phyloP scores from a whole-genome alignment of 2,888 invertebrate species.

The Thecophora atra region DNA sequence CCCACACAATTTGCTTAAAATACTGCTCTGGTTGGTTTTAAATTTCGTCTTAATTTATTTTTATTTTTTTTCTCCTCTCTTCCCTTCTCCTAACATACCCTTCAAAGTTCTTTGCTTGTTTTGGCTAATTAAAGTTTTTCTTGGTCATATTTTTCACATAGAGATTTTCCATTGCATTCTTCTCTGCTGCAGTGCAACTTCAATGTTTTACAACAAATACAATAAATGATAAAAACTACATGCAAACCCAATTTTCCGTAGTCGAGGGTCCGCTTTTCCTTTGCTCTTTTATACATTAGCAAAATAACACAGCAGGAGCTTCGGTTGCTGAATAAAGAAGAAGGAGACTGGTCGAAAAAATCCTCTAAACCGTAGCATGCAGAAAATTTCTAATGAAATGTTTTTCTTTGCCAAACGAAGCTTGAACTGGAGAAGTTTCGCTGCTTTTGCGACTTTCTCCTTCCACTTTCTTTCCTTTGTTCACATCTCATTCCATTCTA shows the following conservation, averaged over 20 bases:
- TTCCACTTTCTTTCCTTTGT: background rate
- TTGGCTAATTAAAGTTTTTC: conserved; percentile 35
- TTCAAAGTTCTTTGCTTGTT: conserved; percentile 22
- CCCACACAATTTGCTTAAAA: conserved; percentile 17
- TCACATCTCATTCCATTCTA: background rate
- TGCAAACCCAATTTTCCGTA: conserved; percentile 21
- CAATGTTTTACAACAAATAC: conserved; percentile 22
- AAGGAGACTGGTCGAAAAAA: conserved; percentile 11
- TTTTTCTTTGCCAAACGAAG: conserved; percentile 40
- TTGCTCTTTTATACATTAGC: background rate
- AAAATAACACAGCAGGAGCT: conserved; percentile 2
- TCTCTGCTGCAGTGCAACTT: conserved; percentile 27
- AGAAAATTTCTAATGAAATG: conserved; percentile 39
- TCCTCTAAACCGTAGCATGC: conserved; percentile 32
- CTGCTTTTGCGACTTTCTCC: background rate
- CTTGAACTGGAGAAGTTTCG: conserved; percentile 24
- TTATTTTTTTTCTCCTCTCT: conserved; percentile 43
- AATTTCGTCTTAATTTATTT: no score
- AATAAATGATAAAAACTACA: conserved; percentile 12
- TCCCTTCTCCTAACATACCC: background rate
- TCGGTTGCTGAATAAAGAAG: conserved; percentile 1
- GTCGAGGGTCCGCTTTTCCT: background rate
- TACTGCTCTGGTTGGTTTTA: conserved; percentile 25
- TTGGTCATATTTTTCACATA: conserved; percentile 4
- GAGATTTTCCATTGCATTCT: conserved; percentile 25